phyloP scores from a whole-genome alignment of 2,797 vertebrate species.

The Morelia viridis region DNA sequence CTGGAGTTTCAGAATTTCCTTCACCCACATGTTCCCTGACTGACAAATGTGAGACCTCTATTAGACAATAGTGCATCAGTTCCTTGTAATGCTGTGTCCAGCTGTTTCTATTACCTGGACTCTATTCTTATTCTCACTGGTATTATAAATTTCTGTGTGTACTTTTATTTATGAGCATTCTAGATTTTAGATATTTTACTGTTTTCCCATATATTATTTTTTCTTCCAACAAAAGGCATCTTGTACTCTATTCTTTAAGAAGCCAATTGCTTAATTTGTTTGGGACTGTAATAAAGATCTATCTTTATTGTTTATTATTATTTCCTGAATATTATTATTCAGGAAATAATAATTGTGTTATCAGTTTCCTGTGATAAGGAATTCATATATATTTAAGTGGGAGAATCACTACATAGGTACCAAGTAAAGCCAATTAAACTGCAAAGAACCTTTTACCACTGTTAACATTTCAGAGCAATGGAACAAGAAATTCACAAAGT shows the following conservation, averaged over 20 bases:
- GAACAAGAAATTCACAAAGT: neutral
- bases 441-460: neutral
- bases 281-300: too few species aligned
- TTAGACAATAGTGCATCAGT: neutral
- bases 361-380: neutral
- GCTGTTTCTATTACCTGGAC: neutral
- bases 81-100: neutral
- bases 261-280: neutral
- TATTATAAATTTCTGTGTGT: neutral
- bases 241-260: neutral
- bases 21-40: neutral
- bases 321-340: too few species aligned
- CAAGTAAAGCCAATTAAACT: neutral
- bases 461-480: neutral
- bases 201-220: neutral
- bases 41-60: neutral
- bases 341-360: neutral
- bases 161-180: neutral
- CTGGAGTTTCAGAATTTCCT: neutral
- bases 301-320: too few species aligned
- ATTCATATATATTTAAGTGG: neutral
- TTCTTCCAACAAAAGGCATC: neutral
- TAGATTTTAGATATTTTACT: neutral
- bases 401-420: neutral
- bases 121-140: neutral